Percentiles rank a stretch among this genome's conserved stretches.
Evolutionary conservation across 1,140 invertebrate genomes (phyloP).

Genomic region (Lordiphosa clarofinis): DNA sequence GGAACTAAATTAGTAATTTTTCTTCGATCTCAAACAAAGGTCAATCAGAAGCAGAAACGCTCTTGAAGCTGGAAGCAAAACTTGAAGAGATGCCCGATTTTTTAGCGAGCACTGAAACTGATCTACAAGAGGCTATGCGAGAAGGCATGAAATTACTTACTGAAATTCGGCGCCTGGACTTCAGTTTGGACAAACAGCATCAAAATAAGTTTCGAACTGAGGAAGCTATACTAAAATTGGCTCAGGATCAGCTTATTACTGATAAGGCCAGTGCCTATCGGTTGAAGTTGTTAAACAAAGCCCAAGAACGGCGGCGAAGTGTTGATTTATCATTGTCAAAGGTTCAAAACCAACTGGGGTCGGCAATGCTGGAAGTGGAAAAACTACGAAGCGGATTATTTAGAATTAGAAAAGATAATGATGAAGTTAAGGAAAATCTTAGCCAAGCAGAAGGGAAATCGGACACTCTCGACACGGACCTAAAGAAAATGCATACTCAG

Average conservation of each 20-base stretch:
- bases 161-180: constrained; percentile 49
- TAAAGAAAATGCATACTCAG: constrained; percentile 54
- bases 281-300: constrained; percentile 80
- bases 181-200: constrained; percentile 81
- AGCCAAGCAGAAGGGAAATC: constrained; percentile 38
- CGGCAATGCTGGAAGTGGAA: constrained; percentile 83
- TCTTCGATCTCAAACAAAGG: constrained; percentile 35
- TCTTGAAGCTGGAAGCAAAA: constrained; percentile 80
- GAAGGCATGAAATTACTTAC: constrained; percentile 56
- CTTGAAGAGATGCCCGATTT: constrained; percentile 81
- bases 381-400: constrained; percentile 78
- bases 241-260: constrained; percentile 85
- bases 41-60: constrained; percentile 64
- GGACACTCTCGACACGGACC: constrained; percentile 24
- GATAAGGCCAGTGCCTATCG: constrained; percentile 83
- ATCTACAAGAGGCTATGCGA: constrained; percentile 81
- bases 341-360: constrained; percentile 84
- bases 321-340: constrained; percentile 83
- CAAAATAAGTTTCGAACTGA: constrained; percentile 83
- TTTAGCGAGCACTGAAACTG: constrained; percentile 82
- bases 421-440: constrained; percentile 25
- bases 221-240: constrained; percentile 83
- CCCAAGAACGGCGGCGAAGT: constrained; percentile 79
- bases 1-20: background rate
- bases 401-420: constrained; percentile 41